A percentile compares a stretch with the other conserved stretches of the same genome.
phyloP scores from a whole-genome alignment of 1,140 invertebrate genomes.

The Idris sp. region DNA sequence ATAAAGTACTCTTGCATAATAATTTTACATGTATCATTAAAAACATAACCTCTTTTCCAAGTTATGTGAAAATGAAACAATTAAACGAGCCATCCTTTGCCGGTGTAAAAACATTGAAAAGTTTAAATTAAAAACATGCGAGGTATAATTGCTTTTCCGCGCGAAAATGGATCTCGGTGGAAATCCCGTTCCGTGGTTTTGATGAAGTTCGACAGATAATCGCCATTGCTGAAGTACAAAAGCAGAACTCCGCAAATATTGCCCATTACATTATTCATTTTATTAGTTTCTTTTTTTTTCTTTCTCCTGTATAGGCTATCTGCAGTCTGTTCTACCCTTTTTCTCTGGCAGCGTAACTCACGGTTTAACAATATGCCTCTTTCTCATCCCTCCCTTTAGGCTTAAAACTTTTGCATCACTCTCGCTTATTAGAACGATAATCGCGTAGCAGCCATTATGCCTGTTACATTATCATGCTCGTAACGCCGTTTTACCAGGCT shows the following conservation, averaged over 20 bases:
- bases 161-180: slow-evolving; percentile 4
- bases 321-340: slow-evolving; percentile 46
- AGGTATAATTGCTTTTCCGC: slow-evolving; percentile 1
- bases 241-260: slow-evolving; percentile 44
- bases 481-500: slow-evolving; percentile 66
- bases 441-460: slow-evolving; percentile 72
- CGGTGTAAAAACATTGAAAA: slow-evolving; percentile 8
- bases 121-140: slow-evolving; percentile 6
- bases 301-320: slow-evolving; percentile 17
- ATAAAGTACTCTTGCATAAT: too few relatives aligned
- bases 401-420: slow-evolving; percentile 67
- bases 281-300: slow-evolving; percentile 44
- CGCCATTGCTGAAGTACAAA: slow-evolving; percentile 25
- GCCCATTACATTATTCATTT: slow-evolving; percentile 56
- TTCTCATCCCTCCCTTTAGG: slow-evolving; percentile 45
- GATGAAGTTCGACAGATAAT: slow-evolving; percentile 48
- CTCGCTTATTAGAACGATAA: slow-evolving; percentile 76
- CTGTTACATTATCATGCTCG: slow-evolving; percentile 72
- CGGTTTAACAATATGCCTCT: slow-evolving; percentile 52
- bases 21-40: too few relatives aligned
- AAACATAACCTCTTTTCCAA: too few relatives aligned
- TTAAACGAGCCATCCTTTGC: neutral
- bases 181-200: slow-evolving; percentile 21
- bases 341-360: slow-evolving; percentile 43
- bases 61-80: too few relatives aligned